These are phyloP conservation scores for Petrocephalus microphthalmus DNA, from an alignment of 2,113 vertebrate species.

Conservation along the genomic window DNA sequence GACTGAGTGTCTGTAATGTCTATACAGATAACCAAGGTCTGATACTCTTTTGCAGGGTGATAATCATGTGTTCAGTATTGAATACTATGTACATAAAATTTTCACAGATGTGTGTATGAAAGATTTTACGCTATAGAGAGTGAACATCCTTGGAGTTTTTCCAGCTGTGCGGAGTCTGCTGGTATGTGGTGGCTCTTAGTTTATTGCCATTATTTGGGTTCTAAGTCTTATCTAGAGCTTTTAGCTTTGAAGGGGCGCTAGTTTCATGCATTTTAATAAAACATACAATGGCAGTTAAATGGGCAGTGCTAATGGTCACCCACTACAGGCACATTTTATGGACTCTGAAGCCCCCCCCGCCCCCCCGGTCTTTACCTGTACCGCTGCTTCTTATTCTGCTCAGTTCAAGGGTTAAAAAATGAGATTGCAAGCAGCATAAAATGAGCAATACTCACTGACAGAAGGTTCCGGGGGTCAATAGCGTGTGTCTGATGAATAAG, in stretches of 20 bases:
- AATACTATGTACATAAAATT: too few relatives aligned
- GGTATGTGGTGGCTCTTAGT: background rate
- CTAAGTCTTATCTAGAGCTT: background rate
- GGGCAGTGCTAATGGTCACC: background rate
- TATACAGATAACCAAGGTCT: background rate
- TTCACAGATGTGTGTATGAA: too few relatives aligned
- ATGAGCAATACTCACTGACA: background rate
- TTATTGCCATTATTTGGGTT: background rate
- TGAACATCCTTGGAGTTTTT: background rate
- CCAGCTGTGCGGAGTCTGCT: background rate
- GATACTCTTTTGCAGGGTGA: background rate
- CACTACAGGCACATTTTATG: background rate
- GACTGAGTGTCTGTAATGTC: background rate
- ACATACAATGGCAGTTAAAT: background rate
- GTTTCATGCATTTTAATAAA: constrained; percentile 2
- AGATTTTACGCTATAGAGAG: background rate
- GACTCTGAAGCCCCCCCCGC: background rate
- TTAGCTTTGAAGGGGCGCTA: background rate
- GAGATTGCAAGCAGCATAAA: background rate
- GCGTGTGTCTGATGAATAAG: constrained; percentile 35
- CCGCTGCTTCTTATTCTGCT: constrained; percentile 3
- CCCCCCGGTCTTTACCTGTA: background rate
- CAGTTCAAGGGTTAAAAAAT: constrained; percentile 13
- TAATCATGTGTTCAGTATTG: background rate
- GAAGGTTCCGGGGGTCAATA: constrained; percentile 36